Conservation (phyloP, 2,113 vertebrate genomes). For the Dromiciops gliroides region DNA sequence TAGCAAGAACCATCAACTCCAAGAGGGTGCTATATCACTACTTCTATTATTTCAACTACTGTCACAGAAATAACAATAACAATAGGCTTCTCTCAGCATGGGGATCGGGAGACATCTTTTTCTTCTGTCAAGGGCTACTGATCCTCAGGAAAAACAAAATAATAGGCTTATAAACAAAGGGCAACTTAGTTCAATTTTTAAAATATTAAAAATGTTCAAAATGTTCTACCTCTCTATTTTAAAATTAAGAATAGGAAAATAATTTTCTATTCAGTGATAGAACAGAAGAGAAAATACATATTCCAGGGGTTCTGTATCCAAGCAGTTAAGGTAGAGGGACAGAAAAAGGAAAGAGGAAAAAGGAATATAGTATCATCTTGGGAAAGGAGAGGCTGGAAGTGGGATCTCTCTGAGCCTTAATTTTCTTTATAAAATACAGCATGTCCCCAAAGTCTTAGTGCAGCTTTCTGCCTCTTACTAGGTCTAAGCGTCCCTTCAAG, state of each 20-base stretch:
- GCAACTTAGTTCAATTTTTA: not conserved
- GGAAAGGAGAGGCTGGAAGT: not conserved
- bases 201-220: not conserved
- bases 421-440: not conserved
- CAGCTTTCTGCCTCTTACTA: not conserved
- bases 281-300: not conserved
- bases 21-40: constrained; percentile 45
- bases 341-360: not conserved
- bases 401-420: not conserved
- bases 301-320: not conserved
- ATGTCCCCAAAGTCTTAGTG: not conserved
- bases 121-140: not conserved
- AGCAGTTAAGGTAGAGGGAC: not conserved
- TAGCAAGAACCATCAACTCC: constrained; percentile 27
- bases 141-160: not conserved
- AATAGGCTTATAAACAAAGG: not conserved
- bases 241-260: not conserved
- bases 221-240: not conserved
- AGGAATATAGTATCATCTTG: not conserved
- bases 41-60: constrained; percentile 5
- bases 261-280: not conserved
- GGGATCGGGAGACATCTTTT: not conserved
- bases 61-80: constrained; percentile 36
- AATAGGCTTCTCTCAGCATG: not conserved
- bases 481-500: not conserved